Percentiles rank a stretch among this genome's conserved stretches.
Evolutionary conservation across 53 echinoderm and acorn worm species (phyloP).

Genomic region (Patiria pectinifera): DNA sequence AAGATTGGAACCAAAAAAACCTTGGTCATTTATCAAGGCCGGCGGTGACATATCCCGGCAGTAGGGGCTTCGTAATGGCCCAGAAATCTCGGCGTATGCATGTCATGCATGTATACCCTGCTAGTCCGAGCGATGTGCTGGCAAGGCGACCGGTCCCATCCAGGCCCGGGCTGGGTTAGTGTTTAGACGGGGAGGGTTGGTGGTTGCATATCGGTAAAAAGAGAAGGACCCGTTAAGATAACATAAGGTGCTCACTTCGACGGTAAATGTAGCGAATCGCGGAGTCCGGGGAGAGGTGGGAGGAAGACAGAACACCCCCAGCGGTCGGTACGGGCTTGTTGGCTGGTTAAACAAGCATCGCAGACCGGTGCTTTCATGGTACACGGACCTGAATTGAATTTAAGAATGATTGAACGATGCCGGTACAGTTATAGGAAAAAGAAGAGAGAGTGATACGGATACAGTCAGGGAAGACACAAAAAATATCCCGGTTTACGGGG

Average conservation of each 20-base stretch:
- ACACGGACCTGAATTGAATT: conserved; percentile 58
- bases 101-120: conserved; percentile 28
- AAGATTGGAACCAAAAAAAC: conserved; percentile 43
- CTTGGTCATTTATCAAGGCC: conserved; percentile 53
- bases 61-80: conserved; percentile 47
- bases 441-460: neutral
- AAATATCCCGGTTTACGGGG: neutral
- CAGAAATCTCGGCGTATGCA: conserved; percentile 33
- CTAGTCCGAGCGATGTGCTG: neutral
- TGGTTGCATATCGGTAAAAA: neutral
- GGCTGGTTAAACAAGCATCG: conserved; percentile 55
- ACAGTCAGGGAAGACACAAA: neutral
- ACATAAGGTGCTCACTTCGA: conserved; percentile 45
- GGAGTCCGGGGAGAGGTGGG: neutral
- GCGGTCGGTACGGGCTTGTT: conserved; percentile 29
- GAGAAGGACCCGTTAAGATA: neutral
- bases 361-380: conserved; percentile 32
- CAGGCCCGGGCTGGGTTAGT: neutral
- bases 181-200: neutral
- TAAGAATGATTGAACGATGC: conserved; percentile 50
- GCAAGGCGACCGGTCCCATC: neutral
- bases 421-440: neutral
- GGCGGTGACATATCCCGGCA: conserved; percentile 40
- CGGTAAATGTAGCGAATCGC: conserved; percentile 65
- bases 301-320: neutral